Conservation (phyloP, 2,113 vertebrate species). For the Dermatemys mawii region DNA sequence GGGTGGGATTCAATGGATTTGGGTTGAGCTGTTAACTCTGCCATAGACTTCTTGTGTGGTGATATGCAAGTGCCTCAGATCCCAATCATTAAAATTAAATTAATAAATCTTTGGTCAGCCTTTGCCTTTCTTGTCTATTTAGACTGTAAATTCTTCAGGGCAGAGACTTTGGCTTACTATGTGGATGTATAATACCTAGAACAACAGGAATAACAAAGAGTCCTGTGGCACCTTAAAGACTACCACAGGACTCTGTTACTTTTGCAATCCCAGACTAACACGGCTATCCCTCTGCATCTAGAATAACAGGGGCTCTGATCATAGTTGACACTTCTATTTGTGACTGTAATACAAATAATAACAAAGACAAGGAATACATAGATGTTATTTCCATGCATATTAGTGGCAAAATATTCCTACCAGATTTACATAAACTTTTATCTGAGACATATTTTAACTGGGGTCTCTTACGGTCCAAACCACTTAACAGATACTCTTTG, state of each 20-base stretch:
- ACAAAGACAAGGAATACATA: not conserved
- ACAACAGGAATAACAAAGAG: too few relatives aligned
- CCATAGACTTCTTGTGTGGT: not conserved
- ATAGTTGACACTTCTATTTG: not conserved
- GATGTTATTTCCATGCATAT: not conserved
- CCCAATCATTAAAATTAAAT: not conserved
- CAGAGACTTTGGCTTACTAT: not conserved
- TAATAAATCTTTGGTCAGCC: not conserved
- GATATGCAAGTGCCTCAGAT: not conserved
- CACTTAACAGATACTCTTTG: not conserved
- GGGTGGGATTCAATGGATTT: not conserved
- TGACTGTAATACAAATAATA: not conserved
- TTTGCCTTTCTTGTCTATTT: not conserved
- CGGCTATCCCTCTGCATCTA: too few relatives aligned
- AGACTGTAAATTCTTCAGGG: not conserved
- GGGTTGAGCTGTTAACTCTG: not conserved
- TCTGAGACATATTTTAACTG: not conserved
- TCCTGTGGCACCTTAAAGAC: too few relatives aligned
- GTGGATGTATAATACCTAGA: too few relatives aligned
- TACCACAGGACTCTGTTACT: too few relatives aligned
- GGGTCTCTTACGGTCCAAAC: not conserved
- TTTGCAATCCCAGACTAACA: too few relatives aligned
- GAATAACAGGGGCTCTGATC: not conserved
- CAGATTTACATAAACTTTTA: not conserved
- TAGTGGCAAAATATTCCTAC: not conserved